Evolutionary conservation across 2,888 invertebrate genomes (phyloP).

Genomic region (Tenodera sinensis): DNA sequence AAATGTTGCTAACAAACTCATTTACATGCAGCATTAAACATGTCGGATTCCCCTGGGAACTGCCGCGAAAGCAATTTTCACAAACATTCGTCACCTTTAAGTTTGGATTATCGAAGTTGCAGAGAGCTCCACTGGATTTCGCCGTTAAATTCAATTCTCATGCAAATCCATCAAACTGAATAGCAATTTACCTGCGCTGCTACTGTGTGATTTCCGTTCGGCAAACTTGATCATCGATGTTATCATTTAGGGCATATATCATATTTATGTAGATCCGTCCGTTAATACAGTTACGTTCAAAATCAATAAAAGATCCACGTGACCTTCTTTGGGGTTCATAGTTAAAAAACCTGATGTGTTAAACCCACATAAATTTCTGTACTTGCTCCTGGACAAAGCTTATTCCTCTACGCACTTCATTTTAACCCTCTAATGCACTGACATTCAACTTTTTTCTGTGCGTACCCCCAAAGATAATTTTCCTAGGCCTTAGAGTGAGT

Average conservation of each 20-base stretch:
- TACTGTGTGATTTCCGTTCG: too few relatives aligned
- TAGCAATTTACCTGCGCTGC: neutral
- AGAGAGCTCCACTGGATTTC: neutral
- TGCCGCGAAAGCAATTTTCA: neutral
- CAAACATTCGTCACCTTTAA: neutral
- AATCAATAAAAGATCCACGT: neutral
- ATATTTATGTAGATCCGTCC: neutral
- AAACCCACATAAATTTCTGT: too few relatives aligned
- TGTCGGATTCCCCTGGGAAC: too few relatives aligned
- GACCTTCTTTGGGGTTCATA: too few relatives aligned
- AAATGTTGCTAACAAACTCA: too few relatives aligned
- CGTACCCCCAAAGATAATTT: too few relatives aligned
- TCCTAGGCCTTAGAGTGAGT: too few relatives aligned
- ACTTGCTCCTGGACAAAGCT: too few relatives aligned
- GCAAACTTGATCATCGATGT: neutral
- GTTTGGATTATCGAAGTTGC: neutral
- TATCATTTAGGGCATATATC: neutral
- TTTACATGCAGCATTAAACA: neutral
- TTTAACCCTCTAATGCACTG: too few relatives aligned
- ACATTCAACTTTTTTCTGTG: too few relatives aligned
- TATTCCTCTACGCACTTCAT: too few relatives aligned
- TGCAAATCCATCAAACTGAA: neutral
- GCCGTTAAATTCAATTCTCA: neutral
- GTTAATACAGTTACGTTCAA: neutral
- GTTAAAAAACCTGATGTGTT: too few relatives aligned